Evolutionary conservation across 2,888 invertebrate genomes (phyloP).

Genomic region (Orchesellides sinensis): DNA sequence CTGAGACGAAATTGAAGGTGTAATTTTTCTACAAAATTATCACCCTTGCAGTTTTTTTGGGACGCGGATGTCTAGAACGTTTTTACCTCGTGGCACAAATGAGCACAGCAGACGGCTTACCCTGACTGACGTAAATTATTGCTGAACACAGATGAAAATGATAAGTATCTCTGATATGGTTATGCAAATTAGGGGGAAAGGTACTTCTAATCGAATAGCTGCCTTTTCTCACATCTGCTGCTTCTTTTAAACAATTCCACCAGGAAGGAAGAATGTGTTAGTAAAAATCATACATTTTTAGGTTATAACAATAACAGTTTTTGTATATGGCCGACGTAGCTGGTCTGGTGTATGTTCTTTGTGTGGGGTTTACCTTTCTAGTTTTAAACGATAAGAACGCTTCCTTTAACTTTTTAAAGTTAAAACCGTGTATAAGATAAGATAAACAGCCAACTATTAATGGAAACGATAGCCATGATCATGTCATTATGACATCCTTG

Average conservation of each 20-base stretch:
- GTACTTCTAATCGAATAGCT: constrained; percentile 35
- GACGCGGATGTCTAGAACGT: too few relatives aligned
- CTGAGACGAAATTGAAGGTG: too few relatives aligned
- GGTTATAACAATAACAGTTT: background rate
- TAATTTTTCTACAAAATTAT: too few relatives aligned
- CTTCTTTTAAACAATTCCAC: background rate
- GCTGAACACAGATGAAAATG: too few relatives aligned
- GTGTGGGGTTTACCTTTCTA: background rate
- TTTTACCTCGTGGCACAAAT: too few relatives aligned
- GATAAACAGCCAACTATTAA: background rate
- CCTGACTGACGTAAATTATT: too few relatives aligned
- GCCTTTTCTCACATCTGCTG: constrained; percentile 14
- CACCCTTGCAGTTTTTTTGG: too few relatives aligned
- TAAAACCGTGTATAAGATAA: background rate
- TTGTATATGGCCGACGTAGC: background rate
- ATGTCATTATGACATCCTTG: constrained; percentile 1
- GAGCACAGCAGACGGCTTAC: too few relatives aligned
- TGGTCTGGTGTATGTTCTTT: too few relatives aligned
- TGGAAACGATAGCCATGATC: constrained; percentile 2
- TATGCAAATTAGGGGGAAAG: constrained; percentile 49
- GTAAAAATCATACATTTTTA: constrained; percentile 1
- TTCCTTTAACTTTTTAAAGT: background rate
- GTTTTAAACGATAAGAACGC: background rate
- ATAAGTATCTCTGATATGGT: constrained; percentile 39
- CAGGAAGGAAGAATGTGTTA: background rate